A percentile compares a stretch with the other conserved stretches of the same genome.
Conservation (phyloP, 2,797 vertebrate species). For the Melanotaenia boesemani region DNA sequence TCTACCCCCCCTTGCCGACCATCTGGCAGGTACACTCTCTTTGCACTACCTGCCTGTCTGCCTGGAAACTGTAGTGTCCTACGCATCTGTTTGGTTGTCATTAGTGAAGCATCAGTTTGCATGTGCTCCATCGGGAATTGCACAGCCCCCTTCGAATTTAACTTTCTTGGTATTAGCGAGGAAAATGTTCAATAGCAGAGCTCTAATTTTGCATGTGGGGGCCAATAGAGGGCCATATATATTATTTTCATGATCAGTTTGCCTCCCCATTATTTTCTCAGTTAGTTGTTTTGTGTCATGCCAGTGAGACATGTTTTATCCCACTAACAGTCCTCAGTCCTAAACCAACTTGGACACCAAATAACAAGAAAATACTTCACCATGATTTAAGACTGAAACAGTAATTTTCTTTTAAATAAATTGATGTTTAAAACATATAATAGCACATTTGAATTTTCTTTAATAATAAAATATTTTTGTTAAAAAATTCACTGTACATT, state of each 20-base stretch:
- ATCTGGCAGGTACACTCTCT: slow-evolving; percentile 98
- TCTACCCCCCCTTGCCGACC: slow-evolving; percentile 99
- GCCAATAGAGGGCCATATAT: neutral
- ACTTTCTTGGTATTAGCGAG: neutral
- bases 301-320: too few relatives aligned
- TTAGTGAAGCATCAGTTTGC: slow-evolving; percentile 15
- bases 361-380: too few relatives aligned
- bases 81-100: slow-evolving; percentile 9
- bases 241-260: neutral
- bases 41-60: slow-evolving; percentile 71
- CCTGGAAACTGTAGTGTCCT: slow-evolving; percentile 32
- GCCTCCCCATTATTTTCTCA: too few relatives aligned
- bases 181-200: neutral
- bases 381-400: too few relatives aligned
- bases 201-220: neutral
- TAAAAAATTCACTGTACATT: neutral
- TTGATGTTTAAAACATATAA: neutral
- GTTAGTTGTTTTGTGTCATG: too few relatives aligned
- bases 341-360: too few relatives aligned
- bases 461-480: too few relatives aligned
- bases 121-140: slow-evolving; percentile 12
- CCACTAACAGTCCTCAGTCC: too few relatives aligned
- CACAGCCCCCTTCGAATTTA: neutral
- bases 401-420: neutral
- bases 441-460: too few relatives aligned